Conservation (phyloP, 2,888 invertebrate species). For the Plagodis pulveraria region DNA sequence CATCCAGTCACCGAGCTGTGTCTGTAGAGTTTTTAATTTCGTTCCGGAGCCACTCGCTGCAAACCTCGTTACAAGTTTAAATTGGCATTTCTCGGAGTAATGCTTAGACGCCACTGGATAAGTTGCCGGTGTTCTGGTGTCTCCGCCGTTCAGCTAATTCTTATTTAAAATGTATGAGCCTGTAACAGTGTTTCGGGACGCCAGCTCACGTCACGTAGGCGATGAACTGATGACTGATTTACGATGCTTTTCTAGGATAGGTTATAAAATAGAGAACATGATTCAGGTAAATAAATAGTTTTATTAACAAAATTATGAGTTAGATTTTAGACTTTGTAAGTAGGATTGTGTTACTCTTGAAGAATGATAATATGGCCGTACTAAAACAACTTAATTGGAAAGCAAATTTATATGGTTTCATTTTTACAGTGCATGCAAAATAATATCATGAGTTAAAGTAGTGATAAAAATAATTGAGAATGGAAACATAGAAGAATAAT, state of each 20-base stretch:
- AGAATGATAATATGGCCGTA: too few relatives aligned
- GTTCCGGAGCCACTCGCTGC: conserved; percentile 79
- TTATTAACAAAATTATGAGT: too few relatives aligned
- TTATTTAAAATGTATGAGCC: conserved; percentile 79
- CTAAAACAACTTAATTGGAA: too few relatives aligned
- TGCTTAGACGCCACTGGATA: conserved; percentile 74
- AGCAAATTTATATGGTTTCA: too few relatives aligned
- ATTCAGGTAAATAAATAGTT: too few relatives aligned
- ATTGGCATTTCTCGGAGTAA: conserved; percentile 83
- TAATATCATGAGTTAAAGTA: too few relatives aligned
- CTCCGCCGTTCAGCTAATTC: conserved; percentile 71
- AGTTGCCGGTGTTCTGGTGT: conserved; percentile 59
- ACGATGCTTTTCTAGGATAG: background rate
- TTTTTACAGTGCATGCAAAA: too few relatives aligned
- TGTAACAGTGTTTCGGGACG: conserved; percentile 19
- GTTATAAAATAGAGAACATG: too few relatives aligned
- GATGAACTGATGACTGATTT: background rate
- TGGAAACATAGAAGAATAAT: too few relatives aligned
- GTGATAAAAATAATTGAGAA: too few relatives aligned
- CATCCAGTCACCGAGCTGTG: conserved; percentile 59
- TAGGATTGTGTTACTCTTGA: too few relatives aligned
- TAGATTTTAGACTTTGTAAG: too few relatives aligned
- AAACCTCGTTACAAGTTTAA: conserved; percentile 84
- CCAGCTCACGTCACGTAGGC: conserved; percentile 3
- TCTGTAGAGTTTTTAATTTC: conserved; percentile 79